Evolutionary conservation across 2,888 invertebrate genomes (phyloP).

Genomic region (Plagodis pulveraria): DNA sequence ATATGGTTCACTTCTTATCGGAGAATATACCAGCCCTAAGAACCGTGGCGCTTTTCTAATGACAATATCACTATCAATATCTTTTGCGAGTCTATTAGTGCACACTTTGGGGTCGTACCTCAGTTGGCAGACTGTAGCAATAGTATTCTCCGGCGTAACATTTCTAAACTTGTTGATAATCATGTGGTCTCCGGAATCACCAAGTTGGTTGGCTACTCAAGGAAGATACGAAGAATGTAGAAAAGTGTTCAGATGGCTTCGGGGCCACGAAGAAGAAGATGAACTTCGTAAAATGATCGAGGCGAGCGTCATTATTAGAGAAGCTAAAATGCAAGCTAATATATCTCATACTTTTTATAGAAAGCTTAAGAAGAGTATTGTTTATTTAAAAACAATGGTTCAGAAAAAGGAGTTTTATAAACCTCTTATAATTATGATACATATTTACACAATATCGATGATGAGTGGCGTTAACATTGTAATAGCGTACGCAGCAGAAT

Average conservation of each 20-base stretch:
- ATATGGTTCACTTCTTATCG: conserved; percentile 76
- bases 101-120: conserved; percentile 86
- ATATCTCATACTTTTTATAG: conserved; percentile 39
- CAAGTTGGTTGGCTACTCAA: conserved; percentile 86
- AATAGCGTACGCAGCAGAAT: conserved; percentile 43
- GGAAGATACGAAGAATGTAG: conserved; percentile 81
- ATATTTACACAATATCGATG: conserved; percentile 46
- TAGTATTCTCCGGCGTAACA: conserved; percentile 73
- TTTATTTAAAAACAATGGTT: conserved; percentile 41
- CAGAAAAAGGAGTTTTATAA: conserved; percentile 51
- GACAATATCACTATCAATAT: conserved; percentile 84
- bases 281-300: conserved; percentile 63
- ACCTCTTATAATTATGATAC: conserved; percentile 53
- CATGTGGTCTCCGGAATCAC: conserved; percentile 84
- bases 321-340: conserved; percentile 45
- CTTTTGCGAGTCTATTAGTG: conserved; percentile 83
- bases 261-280: conserved; percentile 76
- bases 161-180: conserved; percentile 70
- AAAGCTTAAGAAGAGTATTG: conserved; percentile 36
- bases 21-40: conserved; percentile 83
- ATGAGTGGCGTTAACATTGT: conserved; percentile 51
- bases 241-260: conserved; percentile 81
- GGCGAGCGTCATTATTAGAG: conserved; percentile 50
- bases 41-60: conserved; percentile 86
- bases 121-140: conserved; percentile 81